Conservation (phyloP, 2,888 invertebrate species). For the Anagyrus pseudococci region DNA sequence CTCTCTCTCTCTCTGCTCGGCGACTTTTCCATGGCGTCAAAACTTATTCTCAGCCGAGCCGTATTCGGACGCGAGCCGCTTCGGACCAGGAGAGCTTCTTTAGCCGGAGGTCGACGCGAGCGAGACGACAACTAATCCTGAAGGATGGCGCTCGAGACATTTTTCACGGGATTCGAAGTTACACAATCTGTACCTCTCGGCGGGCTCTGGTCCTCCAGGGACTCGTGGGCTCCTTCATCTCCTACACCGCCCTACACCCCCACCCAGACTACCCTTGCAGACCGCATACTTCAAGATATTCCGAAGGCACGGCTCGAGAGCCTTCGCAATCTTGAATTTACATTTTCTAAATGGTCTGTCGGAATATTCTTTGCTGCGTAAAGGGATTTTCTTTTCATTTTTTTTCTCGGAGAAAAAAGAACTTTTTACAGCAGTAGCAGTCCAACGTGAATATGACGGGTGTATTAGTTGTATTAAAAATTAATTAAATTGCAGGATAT, state of each 20-base stretch:
- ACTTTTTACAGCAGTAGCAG: too few relatives aligned
- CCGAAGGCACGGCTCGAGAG: not conserved
- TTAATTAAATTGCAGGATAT: too few relatives aligned
- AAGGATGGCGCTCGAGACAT: constrained; percentile 50
- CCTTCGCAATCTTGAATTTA: constrained; percentile 22
- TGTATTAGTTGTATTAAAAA: too few relatives aligned
- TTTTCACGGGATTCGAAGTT: constrained; percentile 53
- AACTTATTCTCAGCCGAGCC: not conserved
- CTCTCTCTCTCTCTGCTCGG: not conserved
- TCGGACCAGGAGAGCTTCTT: not conserved
- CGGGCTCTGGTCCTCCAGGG: not conserved
- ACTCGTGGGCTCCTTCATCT: not conserved
- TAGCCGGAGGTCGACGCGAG: not conserved
- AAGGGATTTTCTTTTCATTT: not conserved
- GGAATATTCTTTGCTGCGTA: not conserved
- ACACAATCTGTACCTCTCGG: constrained; percentile 45
- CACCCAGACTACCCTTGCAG: constrained; percentile 12
- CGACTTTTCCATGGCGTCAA: not conserved
- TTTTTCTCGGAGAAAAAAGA: too few relatives aligned
- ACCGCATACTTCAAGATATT: constrained; percentile 10
- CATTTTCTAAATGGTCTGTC: constrained; percentile 20
- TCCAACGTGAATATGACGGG: too few relatives aligned
- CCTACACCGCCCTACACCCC: not conserved
- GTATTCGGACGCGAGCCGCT: not conserved
- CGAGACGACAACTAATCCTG: constrained; percentile 50